Conservation (phyloP, 1,140 invertebrate species). For the Pogonomyrmex californicus region DNA sequence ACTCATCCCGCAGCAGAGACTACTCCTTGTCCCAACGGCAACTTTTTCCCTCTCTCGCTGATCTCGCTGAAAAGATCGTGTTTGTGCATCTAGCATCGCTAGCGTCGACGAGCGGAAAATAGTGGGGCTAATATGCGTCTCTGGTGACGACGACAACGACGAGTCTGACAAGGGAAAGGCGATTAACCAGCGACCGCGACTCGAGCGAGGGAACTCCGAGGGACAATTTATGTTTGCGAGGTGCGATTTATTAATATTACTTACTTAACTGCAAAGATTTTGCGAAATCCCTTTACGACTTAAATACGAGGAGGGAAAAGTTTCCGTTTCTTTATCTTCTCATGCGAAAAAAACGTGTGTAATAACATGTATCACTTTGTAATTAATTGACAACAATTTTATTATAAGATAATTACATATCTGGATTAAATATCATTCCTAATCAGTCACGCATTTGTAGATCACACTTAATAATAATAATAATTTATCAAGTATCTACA, state of each 20-base stretch:
- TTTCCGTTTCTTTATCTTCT: not conserved
- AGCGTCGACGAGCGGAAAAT: not conserved
- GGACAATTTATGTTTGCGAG: too few relatives aligned
- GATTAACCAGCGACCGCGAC: constrained; percentile 32
- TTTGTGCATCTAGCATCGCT: not conserved
- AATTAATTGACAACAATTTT: not conserved
- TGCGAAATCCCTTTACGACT: constrained; percentile 13
- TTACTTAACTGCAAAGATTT: constrained; percentile 17
- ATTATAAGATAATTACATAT: not conserved
- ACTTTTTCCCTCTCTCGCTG: constrained; percentile 43
- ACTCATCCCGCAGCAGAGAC: not conserved
- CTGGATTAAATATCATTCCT: not conserved
- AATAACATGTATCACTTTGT: not conserved
- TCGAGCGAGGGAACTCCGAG: not conserved
- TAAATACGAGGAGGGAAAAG: constrained; percentile 2
- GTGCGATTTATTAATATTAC: constrained; percentile 44
- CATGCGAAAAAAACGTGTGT: not conserved
- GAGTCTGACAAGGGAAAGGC: constrained; percentile 17
- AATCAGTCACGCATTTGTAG: not conserved
- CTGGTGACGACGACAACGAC: not conserved
- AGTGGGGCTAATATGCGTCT: not conserved
- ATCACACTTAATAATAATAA: not conserved
- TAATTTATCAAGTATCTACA: not conserved
- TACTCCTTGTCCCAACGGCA: not conserved
- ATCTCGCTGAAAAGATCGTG: not conserved